These are phyloP conservation scores for Lepidostoma basale DNA, from an alignment of 1,140 invertebrate species.

Conservation along the genomic window DNA sequence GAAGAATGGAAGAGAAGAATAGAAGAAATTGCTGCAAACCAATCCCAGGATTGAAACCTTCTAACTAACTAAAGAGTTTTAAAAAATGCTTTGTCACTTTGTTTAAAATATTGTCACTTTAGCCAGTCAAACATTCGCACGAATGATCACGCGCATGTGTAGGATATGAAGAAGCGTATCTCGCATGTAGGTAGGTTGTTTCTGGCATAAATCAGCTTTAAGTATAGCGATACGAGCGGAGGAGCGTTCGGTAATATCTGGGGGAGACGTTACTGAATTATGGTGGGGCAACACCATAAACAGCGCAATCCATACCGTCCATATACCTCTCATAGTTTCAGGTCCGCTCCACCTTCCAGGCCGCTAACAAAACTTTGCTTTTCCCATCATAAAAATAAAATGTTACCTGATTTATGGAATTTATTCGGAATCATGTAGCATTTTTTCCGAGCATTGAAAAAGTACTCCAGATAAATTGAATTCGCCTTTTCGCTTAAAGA, in stretches of 20 bases:
- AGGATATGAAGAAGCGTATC: background rate
- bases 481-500: too few species aligned
- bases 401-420: slow-evolving; percentile 11
- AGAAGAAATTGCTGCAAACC: too few species aligned
- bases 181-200: background rate
- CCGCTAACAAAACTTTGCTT: slow-evolving; percentile 5
- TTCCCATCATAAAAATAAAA: slow-evolving; percentile 12
- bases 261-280: slow-evolving; percentile 29
- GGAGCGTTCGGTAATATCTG: slow-evolving; percentile 20
- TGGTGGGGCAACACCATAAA: slow-evolving; percentile 30
- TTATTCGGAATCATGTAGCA: slow-evolving; percentile 10
- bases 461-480: too few species aligned
- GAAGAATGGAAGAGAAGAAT: too few species aligned
- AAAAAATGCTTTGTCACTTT: background rate
- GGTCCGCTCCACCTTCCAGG: background rate
- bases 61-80: background rate
- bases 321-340: slow-evolving; percentile 7
- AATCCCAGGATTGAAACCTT: too few species aligned
- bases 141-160: background rate
- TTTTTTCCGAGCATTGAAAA: too few species aligned
- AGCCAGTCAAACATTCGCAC: too few species aligned
- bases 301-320: background rate
- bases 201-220: slow-evolving; percentile 21
- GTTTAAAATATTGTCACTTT: background rate
- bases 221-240: slow-evolving; percentile 21